A percentile compares a stretch with the other conserved stretches of the same genome.
Conservation (phyloP, 2,113 vertebrate species). For the Neogobius melanostomus region DNA sequence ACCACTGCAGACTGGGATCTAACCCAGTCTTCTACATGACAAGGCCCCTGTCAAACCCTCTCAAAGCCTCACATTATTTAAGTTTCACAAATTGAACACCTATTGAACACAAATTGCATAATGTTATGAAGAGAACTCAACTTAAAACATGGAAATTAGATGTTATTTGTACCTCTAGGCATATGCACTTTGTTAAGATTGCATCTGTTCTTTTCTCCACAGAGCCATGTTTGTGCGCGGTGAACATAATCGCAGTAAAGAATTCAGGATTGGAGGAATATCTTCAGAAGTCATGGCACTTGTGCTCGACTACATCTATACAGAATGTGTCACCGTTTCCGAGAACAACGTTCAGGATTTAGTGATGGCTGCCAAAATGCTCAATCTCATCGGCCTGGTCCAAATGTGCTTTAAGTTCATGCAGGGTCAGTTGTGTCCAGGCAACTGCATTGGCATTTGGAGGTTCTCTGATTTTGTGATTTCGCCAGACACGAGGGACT, state of each 20-base stretch:
- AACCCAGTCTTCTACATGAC: no score
- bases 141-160: no score
- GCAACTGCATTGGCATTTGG: constrained; percentile 77
- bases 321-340: constrained; percentile 46
- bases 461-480: constrained; percentile 50
- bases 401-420: constrained; percentile 78
- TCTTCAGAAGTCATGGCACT: constrained; percentile 32
- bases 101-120: no score
- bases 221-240: constrained; percentile 33
- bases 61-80: no score
- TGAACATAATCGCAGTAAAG: neutral
- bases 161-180: no score
- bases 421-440: constrained; percentile 66
- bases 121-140: no score
- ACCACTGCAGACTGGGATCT: no score
- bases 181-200: no score
- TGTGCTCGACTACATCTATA: constrained; percentile 55
- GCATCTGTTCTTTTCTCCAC: neutral
- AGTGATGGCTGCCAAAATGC: constrained; percentile 74
- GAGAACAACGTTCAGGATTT: constrained; percentile 73
- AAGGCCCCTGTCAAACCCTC: no score
- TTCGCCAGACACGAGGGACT: constrained; percentile 63
- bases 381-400: constrained; percentile 75
- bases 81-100: no score
- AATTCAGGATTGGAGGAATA: constrained; percentile 7